Conservation (phyloP, 2,113 vertebrate species). For the Ammodytes marinus region DNA sequence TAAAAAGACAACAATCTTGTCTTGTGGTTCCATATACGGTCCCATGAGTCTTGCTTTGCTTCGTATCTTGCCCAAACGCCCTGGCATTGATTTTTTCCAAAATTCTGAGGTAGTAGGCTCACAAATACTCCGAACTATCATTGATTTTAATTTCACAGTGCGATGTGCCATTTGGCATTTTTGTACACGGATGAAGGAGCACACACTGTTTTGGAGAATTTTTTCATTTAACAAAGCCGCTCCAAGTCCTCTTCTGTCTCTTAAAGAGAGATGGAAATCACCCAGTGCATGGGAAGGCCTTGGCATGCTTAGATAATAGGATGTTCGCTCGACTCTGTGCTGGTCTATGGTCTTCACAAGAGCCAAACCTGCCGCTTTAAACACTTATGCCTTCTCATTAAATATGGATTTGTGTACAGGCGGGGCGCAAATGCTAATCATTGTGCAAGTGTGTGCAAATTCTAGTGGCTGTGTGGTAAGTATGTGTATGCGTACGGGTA, state of each 20-base stretch:
- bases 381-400: constrained; percentile 80
- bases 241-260: constrained; percentile 37
- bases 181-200: constrained; percentile 61
- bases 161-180: constrained; percentile 54
- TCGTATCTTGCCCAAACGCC: constrained; percentile 30
- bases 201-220: constrained; percentile 50
- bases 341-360: constrained; percentile 71
- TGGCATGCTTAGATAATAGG: constrained; percentile 60
- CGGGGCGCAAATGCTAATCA: constrained; percentile 82
- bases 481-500: constrained; percentile 39
- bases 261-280: constrained; percentile 66
- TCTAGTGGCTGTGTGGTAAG: constrained; percentile 57
- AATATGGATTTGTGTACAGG: constrained; percentile 84
- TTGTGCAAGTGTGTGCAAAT: constrained; percentile 46
- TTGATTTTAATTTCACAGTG: constrained; percentile 75
- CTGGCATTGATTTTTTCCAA: constrained; percentile 26
- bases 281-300: constrained; percentile 52
- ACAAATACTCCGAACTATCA: constrained; percentile 64
- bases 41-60: constrained; percentile 25
- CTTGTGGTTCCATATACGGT: constrained; percentile 14
- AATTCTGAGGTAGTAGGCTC: constrained; percentile 39
- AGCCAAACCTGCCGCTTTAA: constrained; percentile 78
- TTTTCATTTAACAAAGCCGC: constrained; percentile 66
- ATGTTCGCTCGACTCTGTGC: constrained; percentile 50
- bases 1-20: background rate